Percentiles rank a stretch among this genome's conserved stretches.
phyloP scores from a whole-genome alignment of 2,797 vertebrate species.

The Manis javanica region DNA sequence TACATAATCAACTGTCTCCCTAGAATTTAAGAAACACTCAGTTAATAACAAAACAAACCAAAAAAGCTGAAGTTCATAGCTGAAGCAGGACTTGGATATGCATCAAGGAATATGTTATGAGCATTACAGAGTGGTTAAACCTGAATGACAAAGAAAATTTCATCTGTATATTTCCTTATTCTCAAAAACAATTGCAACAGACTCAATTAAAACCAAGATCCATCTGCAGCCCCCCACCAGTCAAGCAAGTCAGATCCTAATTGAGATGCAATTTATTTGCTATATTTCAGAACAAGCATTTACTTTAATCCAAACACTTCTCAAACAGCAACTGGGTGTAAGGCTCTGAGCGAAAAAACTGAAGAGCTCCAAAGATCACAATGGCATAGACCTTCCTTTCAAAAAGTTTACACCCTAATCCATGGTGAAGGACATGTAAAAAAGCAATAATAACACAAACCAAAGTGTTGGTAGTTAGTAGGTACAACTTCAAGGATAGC shows the following conservation, averaged over 20 bases:
- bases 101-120: background rate
- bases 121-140: background rate
- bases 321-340: background rate
- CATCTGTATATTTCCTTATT: background rate
- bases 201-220: background rate
- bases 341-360: background rate
- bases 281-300: background rate
- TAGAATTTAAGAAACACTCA: background rate
- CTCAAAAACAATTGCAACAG: background rate
- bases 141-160: background rate
- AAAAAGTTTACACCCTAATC: background rate
- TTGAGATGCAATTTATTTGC: background rate
- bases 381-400: background rate
- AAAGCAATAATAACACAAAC: background rate
- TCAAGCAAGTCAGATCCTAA: background rate
- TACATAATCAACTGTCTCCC: slow-evolving; percentile 42
- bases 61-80: slow-evolving; percentile 8
- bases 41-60: slow-evolving; percentile 18
- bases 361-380: background rate
- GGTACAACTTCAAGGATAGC: background rate
- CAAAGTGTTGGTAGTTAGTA: background rate
- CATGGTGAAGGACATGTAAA: background rate
- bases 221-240: background rate
- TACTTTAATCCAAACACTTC: background rate
- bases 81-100: background rate